phyloP scores from a whole-genome alignment of 2,888 invertebrate species.

The Drosophila multiciliata region DNA sequence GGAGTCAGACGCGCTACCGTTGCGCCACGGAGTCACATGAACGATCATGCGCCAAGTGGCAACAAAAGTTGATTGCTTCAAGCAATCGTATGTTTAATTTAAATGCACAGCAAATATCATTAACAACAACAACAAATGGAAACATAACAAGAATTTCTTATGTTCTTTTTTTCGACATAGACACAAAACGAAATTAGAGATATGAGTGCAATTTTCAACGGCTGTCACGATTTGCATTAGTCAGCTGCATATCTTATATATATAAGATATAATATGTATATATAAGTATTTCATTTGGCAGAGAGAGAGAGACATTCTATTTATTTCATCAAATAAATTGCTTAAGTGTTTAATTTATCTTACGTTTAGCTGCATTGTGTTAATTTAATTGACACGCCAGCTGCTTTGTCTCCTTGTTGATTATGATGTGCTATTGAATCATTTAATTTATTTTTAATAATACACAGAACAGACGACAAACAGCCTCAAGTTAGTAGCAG shows the following conservation, averaged over 20 bases:
- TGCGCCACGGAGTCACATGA: slow-evolving; percentile 67
- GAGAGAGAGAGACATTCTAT: neutral
- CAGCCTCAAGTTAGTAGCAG: slow-evolving; percentile 24
- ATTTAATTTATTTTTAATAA: slow-evolving; percentile 35
- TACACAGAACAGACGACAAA: slow-evolving; percentile 34
- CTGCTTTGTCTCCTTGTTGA: slow-evolving; percentile 50
- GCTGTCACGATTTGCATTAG: slow-evolving; percentile 62
- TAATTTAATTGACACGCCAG: slow-evolving; percentile 67
- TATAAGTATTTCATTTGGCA: slow-evolving; percentile 45
- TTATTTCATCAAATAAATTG: slow-evolving; percentile 52
- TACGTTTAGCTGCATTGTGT: slow-evolving; percentile 49
- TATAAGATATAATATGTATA: slow-evolving; percentile 22
- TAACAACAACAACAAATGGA: slow-evolving; percentile 10
- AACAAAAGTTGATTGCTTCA: neutral
- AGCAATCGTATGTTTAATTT: neutral
- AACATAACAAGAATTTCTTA: slow-evolving; percentile 1
- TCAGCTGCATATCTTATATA: slow-evolving; percentile 18
- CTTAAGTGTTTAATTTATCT: slow-evolving; percentile 60
- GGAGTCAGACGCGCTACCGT: slow-evolving; percentile 73
- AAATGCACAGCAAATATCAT: slow-evolving; percentile 1
- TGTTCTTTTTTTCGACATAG: slow-evolving; percentile 18
- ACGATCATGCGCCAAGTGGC: slow-evolving; percentile 36
- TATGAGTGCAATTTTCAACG: slow-evolving; percentile 60
- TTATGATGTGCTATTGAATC: slow-evolving; percentile 53
- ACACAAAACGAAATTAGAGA: slow-evolving; percentile 40